These are phyloP conservation scores for Nerophis ophidion DNA, from an alignment of 2,113 vertebrate species.

Conservation along the genomic window DNA sequence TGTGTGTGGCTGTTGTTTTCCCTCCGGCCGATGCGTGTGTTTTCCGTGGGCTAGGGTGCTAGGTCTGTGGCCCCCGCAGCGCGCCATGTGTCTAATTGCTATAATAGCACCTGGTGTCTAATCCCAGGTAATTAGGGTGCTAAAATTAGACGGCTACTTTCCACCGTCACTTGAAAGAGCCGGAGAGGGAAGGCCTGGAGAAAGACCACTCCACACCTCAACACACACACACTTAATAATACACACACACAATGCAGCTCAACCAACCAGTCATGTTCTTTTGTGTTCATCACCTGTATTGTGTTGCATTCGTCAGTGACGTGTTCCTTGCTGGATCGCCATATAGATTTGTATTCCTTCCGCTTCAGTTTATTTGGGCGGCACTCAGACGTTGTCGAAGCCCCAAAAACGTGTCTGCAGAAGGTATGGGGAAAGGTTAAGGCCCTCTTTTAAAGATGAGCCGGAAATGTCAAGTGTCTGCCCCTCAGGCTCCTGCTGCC, in stretches of 20 bases:
- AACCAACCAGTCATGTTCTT: background rate
- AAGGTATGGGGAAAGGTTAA: slow-evolving; percentile 68
- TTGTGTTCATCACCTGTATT: background rate
- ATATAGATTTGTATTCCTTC: background rate
- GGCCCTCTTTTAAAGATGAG: slow-evolving; percentile 67
- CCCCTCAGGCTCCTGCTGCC: slow-evolving; percentile 51
- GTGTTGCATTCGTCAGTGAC: background rate
- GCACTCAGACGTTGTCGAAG: slow-evolving; percentile 36
- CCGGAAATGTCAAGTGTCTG: slow-evolving; percentile 71
- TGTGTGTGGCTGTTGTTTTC: background rate
- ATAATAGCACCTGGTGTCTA: slow-evolving; percentile 76
- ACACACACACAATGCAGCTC: slow-evolving; percentile 5
- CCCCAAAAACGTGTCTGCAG: slow-evolving; percentile 58
- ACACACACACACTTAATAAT: slow-evolving; percentile 5
- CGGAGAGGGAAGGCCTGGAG: slow-evolving; percentile 64
- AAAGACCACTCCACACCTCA: slow-evolving; percentile 45
- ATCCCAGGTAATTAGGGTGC: slow-evolving; percentile 74
- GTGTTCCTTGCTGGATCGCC: slow-evolving; percentile 4
- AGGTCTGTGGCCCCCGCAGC: slow-evolving; percentile 55
- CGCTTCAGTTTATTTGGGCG: slow-evolving; percentile 23
- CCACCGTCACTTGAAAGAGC: slow-evolving; percentile 69
- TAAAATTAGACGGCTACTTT: slow-evolving; percentile 73
- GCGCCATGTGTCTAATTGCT: slow-evolving; percentile 73
- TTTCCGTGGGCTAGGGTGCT: slow-evolving; percentile 36
- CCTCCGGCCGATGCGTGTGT: slow-evolving; percentile 18